phyloP scores from a whole-genome alignment of 2,113 vertebrate species.

The Sardina pilchardus region DNA sequence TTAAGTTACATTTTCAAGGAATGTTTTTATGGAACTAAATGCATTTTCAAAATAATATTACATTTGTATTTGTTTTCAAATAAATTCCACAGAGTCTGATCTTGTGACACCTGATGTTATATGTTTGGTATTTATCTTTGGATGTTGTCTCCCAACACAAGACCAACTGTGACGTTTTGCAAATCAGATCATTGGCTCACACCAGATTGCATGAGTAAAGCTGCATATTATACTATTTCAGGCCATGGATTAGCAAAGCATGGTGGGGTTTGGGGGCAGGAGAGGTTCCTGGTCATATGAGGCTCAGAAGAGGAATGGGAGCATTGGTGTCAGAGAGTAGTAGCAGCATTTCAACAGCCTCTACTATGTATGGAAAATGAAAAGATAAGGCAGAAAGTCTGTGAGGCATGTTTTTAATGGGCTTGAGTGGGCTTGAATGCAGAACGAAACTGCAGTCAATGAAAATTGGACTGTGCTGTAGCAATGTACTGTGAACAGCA shows the following conservation, averaged over 20 bases:
- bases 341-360: background rate
- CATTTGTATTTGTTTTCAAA: background rate
- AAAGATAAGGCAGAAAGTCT: no score
- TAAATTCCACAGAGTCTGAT: background rate
- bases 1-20: background rate
- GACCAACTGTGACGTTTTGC: slow-evolving; percentile 21
- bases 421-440: no score
- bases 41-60: background rate
- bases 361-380: no score
- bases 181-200: slow-evolving; percentile 55
- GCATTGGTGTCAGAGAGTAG: background rate
- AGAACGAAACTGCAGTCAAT: no score
- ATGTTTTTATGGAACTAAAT: background rate
- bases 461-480: no score
- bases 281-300: slow-evolving; percentile 15
- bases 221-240: slow-evolving; percentile 55
- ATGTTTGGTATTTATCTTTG: background rate
- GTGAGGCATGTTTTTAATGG: no score
- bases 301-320: slow-evolving; percentile 23
- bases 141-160: background rate
- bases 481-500: no score
- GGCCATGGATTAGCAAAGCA: slow-evolving; percentile 56
- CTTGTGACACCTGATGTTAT: background rate
- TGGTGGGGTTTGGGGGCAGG: slow-evolving; percentile 24
- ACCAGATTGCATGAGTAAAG: slow-evolving; percentile 56